These are phyloP conservation scores for Exaiptasia diaphana DNA, from an alignment of 64 coral and sea anemone genomes.

Conservation along the genomic window DNA sequence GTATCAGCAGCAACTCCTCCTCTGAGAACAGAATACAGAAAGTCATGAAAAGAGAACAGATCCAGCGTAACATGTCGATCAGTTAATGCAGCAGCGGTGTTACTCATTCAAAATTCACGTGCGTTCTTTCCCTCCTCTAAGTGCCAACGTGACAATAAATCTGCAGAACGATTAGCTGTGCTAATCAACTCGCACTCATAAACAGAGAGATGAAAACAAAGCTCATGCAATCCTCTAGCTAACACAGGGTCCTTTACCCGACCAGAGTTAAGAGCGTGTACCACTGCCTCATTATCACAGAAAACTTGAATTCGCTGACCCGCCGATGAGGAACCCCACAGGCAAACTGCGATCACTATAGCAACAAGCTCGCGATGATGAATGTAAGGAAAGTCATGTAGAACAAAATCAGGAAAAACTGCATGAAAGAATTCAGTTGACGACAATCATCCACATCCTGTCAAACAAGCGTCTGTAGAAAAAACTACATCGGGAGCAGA, in stretches of 20 bases:
- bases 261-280: not conserved
- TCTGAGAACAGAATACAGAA: not conserved
- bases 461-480: not conserved
- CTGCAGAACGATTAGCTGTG: not conserved
- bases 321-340: conserved; percentile 3
- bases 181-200: not conserved
- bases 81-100: not conserved
- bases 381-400: not conserved
- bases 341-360: not conserved
- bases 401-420: not conserved
- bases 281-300: conserved; percentile 15
- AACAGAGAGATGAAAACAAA: not conserved
- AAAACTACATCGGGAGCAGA: not conserved
- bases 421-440: not conserved
- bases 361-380: not conserved
- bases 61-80: not conserved
- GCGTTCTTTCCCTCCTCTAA: not conserved
- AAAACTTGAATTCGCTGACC: conserved; percentile 3
- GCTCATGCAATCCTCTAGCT: not conserved
- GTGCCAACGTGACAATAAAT: conserved; percentile 26
- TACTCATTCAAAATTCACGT: not conserved
- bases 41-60: not conserved
- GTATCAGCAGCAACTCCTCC: not conserved
- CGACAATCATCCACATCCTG: not conserved
- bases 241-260: not conserved